Base-by-base conservation (phyloP, 2,888 invertebrate species). In the Cinara cedri region DNA sequence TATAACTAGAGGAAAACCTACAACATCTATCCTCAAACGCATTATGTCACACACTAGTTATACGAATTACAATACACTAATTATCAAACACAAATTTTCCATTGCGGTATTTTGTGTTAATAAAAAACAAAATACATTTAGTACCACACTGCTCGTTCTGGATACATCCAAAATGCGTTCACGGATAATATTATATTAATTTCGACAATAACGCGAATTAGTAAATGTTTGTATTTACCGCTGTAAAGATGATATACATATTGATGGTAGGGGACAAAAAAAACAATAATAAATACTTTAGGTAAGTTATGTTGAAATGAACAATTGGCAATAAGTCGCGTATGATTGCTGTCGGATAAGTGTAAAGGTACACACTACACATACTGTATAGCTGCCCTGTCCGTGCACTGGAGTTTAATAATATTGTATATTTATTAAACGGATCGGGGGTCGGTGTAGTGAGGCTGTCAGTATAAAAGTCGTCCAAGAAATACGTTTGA, bases 401-500 rank as follows among this genome's bases (percentile, higher is more conserved):
- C 44, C 63, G 19, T 34, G 16, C 62, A 34, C 19, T 19, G 13
- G 51, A 10, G 49, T 68, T 68, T 68, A 68, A 68, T 68, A 70
- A 54, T 24, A 51, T 34, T 19, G 63, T 2, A 14, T 14, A 14
- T 44, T 14, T 24, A 14, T 65, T 4, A 34, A 13, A 46, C 46
- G 14, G n/a, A 16, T 16, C 4, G 51, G 14, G 21, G 24, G 26
- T 16, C 11, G 57, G 26, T 46, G 42, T 21, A 34, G 34, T 19
- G 65, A 21, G 16, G 24, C 76, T 60, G 68, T 78, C 68, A 60
- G 76, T 42, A 54, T 19, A 70, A 78, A 60, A 78, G 78, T 68
- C 76, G 68, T 34, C 68, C 57, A 44, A 68, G 76, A 68, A 60
- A 76, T 46, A 66, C 66, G 66, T 78, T 70, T 78, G 70, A 78